These are phyloP conservation scores for Ianthella basta DNA, from an alignment of 37 sponge, comb jelly and placozoan genomes.

Conservation along the genomic window DNA sequence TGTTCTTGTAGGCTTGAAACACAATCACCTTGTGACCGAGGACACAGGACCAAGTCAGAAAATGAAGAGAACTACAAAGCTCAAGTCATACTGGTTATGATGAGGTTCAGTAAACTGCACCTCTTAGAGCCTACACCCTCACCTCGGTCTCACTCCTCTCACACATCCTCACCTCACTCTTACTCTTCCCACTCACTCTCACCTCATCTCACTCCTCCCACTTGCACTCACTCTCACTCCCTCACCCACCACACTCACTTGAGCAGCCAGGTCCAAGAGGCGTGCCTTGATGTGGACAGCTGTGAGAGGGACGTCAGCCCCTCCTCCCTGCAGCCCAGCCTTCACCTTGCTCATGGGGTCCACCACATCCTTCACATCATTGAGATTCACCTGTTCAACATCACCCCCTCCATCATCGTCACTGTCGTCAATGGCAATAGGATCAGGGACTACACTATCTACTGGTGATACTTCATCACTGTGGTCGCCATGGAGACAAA, in stretches of 20 bases:
- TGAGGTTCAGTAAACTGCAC: not conserved
- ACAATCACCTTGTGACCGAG: conserved; percentile 69
- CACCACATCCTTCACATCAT: conserved; percentile 76
- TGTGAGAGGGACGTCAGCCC: conserved; percentile 82
- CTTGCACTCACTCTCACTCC: not conserved
- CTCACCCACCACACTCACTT: conserved; percentile 30
- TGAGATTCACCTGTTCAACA: conserved; percentile 47
- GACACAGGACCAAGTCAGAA: too few relatives aligned
- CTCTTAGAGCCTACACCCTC: not conserved
- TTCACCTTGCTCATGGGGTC: conserved; percentile 88
- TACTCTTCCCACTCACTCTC: not conserved
- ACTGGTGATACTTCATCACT: not conserved
- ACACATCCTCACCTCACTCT: not conserved
- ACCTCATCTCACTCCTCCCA: conserved; percentile 11
- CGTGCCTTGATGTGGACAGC: conserved; percentile 84
- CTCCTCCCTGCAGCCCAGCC: conserved; percentile 84
- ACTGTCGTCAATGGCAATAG: not conserved
- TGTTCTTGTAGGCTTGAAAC: conserved; percentile 88
- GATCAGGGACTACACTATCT: not conserved
- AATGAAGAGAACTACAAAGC: not conserved
- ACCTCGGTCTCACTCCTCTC: not conserved
- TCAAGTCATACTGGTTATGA: not conserved
- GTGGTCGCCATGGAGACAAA: conserved; percentile 58
- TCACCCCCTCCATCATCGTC: conserved; percentile 22
- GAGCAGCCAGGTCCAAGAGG: conserved; percentile 86